Conservation (phyloP, 2,113 vertebrate genomes). For the Erpornis zantholeuca region DNA sequence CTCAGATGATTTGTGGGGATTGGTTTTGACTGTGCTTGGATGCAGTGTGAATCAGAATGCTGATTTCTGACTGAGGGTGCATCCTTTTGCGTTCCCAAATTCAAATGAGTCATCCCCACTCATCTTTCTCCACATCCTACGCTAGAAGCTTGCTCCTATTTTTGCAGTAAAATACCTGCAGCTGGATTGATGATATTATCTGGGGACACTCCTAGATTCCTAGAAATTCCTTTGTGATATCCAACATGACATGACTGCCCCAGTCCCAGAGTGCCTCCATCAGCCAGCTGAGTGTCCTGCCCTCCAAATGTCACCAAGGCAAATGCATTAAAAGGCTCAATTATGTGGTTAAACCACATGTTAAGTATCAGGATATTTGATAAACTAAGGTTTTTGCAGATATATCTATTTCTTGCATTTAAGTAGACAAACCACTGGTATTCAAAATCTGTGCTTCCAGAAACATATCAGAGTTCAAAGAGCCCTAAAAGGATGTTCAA, state of each 20-base stretch:
- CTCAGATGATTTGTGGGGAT: background rate
- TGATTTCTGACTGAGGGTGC: background rate
- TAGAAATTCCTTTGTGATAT: background rate
- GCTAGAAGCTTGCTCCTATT: background rate
- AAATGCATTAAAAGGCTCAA: background rate
- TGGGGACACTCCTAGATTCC: background rate
- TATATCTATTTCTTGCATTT: background rate
- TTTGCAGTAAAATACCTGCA: background rate
- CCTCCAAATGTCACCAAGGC: background rate
- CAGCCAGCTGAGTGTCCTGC: background rate
- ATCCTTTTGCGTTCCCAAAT: background rate
- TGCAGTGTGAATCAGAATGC: background rate
- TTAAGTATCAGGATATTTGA: background rate
- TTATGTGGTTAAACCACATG: background rate
- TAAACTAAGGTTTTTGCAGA: background rate
- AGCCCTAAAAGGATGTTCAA: background rate
- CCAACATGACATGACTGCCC: background rate
- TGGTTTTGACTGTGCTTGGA: background rate
- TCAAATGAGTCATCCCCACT: background rate
- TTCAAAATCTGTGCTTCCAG: background rate
- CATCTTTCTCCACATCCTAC: background rate
- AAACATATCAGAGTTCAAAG: slow-evolving; percentile 21
- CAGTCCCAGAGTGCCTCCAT: background rate
- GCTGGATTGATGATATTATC: no score
- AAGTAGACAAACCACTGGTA: background rate